Conservation (phyloP, 2,113 vertebrate genomes). For the Xenopus borealis region DNA sequence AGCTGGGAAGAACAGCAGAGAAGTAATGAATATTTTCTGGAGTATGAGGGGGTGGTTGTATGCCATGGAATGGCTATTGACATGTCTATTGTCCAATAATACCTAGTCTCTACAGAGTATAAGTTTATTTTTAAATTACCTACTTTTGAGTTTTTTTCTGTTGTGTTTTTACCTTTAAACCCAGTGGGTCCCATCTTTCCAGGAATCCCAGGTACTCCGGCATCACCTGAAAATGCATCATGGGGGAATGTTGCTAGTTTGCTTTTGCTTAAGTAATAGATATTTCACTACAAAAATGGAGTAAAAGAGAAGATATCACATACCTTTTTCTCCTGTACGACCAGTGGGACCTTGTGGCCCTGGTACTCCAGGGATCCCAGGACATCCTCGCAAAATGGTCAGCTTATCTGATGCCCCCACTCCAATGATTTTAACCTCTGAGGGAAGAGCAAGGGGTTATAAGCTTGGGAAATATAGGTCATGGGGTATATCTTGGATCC, state of each 20-base stretch:
- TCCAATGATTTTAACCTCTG: constrained; percentile 8
- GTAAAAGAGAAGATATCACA: too few relatives aligned
- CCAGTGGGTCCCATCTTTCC: constrained; percentile 29
- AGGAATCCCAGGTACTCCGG: constrained; percentile 17
- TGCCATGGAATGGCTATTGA: too few relatives aligned
- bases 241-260: not conserved
- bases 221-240: constrained; percentile 7
- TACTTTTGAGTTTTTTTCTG: too few relatives aligned
- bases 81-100: too few relatives aligned
- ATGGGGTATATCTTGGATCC: too few relatives aligned
- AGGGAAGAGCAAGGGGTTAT: not conserved
- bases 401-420: constrained; percentile 8
- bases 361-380: not conserved
- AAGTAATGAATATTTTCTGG: too few relatives aligned
- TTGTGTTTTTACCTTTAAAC: constrained; percentile 6
- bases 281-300: not conserved
- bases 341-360: constrained; percentile 11
- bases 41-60: too few relatives aligned
- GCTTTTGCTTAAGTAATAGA: not conserved
- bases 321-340: not conserved
- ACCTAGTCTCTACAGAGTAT: too few relatives aligned
- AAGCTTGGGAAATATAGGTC: too few relatives aligned
- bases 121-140: too few relatives aligned
- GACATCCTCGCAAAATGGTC: constrained; percentile 13
- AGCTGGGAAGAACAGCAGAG: too few relatives aligned